Conservation (phyloP, 2,888 invertebrate species). For the Lithosia quadra region DNA sequence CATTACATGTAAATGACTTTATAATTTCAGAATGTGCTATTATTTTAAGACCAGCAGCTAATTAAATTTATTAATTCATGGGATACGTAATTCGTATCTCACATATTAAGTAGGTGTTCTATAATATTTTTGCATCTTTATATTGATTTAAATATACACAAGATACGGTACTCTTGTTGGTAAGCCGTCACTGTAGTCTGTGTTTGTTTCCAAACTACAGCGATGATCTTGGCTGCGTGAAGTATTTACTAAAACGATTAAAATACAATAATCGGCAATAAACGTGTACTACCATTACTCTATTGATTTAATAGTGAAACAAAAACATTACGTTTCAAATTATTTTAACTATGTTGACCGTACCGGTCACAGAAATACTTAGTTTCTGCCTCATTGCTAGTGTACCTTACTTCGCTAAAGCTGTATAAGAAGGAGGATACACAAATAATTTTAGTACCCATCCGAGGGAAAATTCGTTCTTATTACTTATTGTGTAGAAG, state of each 20-base stretch:
- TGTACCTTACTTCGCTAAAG: constrained; percentile 57
- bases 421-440: constrained; percentile 67
- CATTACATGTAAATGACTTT: background rate
- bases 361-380: background rate
- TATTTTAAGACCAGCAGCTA: background rate
- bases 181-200: too few relatives aligned
- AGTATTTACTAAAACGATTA: too few relatives aligned
- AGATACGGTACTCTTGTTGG: too few relatives aligned
- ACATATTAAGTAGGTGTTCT: too few relatives aligned
- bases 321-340: background rate
- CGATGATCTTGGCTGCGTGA: too few relatives aligned
- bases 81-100: too few relatives aligned
- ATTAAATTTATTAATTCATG: background rate
- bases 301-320: too few relatives aligned
- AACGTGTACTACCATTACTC: background rate
- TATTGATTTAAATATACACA: too few relatives aligned
- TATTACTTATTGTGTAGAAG: constrained; percentile 53
- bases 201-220: too few relatives aligned
- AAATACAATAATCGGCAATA: too few relatives aligned
- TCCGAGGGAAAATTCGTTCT: constrained; percentile 53
- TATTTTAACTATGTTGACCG: background rate
- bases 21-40: background rate
- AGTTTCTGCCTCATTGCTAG: constrained; percentile 16
- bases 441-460: constrained; percentile 61
- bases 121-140: too few relatives aligned